phyloP scores from a whole-genome alignment of 2,797 vertebrate genomes.

The Gambelia wislizenii region DNA sequence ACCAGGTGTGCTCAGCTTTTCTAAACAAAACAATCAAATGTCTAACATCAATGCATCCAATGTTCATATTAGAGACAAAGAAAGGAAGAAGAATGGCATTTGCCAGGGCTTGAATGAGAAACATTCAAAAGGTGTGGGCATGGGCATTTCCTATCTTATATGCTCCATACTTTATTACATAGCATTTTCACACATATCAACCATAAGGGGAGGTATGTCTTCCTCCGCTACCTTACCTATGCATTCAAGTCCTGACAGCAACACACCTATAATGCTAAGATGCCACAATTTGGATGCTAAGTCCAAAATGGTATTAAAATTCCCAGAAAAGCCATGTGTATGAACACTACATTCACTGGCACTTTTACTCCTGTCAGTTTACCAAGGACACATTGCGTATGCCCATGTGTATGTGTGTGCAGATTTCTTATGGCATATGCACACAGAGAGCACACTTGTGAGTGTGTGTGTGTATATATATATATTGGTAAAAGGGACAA shows the following conservation, averaged over 20 bases:
- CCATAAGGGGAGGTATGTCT: slow-evolving; percentile 54
- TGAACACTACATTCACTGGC: slow-evolving; percentile 75
- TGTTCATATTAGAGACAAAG: slow-evolving; percentile 59
- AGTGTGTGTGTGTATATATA: slow-evolving; percentile 39
- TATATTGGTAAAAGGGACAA: slow-evolving; percentile 67
- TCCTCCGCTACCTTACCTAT: slow-evolving; percentile 57
- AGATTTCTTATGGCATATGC: slow-evolving; percentile 48
- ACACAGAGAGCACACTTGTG: slow-evolving; percentile 29
- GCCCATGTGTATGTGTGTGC: slow-evolving; percentile 58
- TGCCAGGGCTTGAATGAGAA: slow-evolving; percentile 72
- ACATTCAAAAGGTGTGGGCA: slow-evolving; percentile 60
- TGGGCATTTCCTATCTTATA: slow-evolving; percentile 67
- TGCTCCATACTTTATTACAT: slow-evolving; percentile 64
- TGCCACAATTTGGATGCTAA: slow-evolving; percentile 64
- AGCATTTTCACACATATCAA: slow-evolving; percentile 61
- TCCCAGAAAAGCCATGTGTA: slow-evolving; percentile 78
- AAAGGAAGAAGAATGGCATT: slow-evolving; percentile 69
- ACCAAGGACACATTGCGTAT: slow-evolving; percentile 65
- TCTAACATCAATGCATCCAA: slow-evolving; percentile 27
- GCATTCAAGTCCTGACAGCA: slow-evolving; percentile 72
- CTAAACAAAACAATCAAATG: slow-evolving; percentile 50
- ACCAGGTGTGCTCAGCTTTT: slow-evolving; percentile 48
- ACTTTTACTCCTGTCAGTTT: slow-evolving; percentile 62
- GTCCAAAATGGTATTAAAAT: slow-evolving; percentile 70
- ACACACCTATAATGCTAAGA: slow-evolving; percentile 73